Evolutionary conservation across 2,888 invertebrate genomes (phyloP).

Genomic region (Heliothis peltigera): DNA sequence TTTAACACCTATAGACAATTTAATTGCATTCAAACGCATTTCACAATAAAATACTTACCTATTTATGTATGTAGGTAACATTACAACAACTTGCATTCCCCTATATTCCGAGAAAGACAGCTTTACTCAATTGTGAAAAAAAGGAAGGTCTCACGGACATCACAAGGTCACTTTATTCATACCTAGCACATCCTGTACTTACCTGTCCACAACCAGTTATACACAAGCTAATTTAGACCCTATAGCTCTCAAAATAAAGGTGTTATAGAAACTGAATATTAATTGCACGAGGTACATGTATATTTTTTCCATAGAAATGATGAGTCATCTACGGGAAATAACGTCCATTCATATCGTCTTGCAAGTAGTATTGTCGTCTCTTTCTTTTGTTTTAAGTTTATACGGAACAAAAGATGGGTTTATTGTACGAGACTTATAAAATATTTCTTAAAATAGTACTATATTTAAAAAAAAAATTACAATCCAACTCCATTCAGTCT

Average conservation of each 20-base stretch:
- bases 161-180: slow-evolving; percentile 46
- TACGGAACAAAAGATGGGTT: slow-evolving; percentile 7
- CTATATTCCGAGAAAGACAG: slow-evolving; percentile 32
- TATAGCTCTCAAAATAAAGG: neutral
- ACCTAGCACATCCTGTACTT: slow-evolving; percentile 5
- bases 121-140: slow-evolving; percentile 25
- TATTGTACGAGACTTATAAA: slow-evolving; percentile 3
- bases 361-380: slow-evolving; percentile 45
- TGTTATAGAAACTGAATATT: slow-evolving; percentile 2
- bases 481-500: too few relatives aligned
- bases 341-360: slow-evolving; percentile 49
- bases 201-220: slow-evolving; percentile 15
- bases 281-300: slow-evolving; percentile 19
- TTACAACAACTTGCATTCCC: neutral
- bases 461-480: neutral
- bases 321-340: slow-evolving; percentile 53
- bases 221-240: slow-evolving; percentile 31
- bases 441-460: too few relatives aligned
- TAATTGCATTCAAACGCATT: neutral
- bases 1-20: too few relatives aligned
- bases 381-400: slow-evolving; percentile 39
- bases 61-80: neutral
- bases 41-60: too few relatives aligned
- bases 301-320: slow-evolving; percentile 41
- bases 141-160: slow-evolving; percentile 43